Evolutionary conservation across 2,888 invertebrate genomes (phyloP), one percentile per base, ranked within the genome.

Genomic region (Lasioglossum zephyrum): DNA sequence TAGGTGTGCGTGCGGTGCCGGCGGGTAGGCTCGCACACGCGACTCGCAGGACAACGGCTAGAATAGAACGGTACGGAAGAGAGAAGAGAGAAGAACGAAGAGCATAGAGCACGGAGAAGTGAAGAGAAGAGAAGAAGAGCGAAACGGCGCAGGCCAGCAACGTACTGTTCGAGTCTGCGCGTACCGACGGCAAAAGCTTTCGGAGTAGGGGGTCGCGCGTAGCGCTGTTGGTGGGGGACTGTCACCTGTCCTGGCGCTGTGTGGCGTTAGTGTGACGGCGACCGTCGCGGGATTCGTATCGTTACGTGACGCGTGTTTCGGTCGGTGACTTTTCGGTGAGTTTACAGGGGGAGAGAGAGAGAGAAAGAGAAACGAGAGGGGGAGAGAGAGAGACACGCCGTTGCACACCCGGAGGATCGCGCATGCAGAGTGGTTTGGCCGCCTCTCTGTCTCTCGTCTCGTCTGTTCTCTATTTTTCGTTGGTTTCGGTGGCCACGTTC

Each of bases 231-330:
- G 87, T 85, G 85, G 86, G 88, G 78, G 85, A 80, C 85, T 85
- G 88, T 90, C 89, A 89, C 88, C 90, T 91, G 91, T 88, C 88
- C 84, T 72, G 85, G 39, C 78, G 83, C 73, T 84, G 89, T 75
- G 77, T 77, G 47, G 60, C 75, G 85, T 85, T 90, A 92, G 93
- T 93, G 83, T 81, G 86, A 88, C 92, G 91, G 88, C 90, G 91
- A 91, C 87, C 93, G 91, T 91, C 91, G 83, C 22, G 13, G 70
- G 79, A 49, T 73, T 69, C 75, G 77, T 36, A n/a, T 77, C 66
- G 69, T 77, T 8, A 18, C 31, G 69, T n/a, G 60, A 44, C 36
- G 13, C 73, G 77, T 73, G 53, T 13, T 2, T 47, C 78, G 53
- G 4, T 18, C 6, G 22, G 26, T 66, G 74, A 63, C 36, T 57